Base-by-base conservation (phyloP, 2,113 vertebrate genomes). In the Catharus minimus region DNA sequence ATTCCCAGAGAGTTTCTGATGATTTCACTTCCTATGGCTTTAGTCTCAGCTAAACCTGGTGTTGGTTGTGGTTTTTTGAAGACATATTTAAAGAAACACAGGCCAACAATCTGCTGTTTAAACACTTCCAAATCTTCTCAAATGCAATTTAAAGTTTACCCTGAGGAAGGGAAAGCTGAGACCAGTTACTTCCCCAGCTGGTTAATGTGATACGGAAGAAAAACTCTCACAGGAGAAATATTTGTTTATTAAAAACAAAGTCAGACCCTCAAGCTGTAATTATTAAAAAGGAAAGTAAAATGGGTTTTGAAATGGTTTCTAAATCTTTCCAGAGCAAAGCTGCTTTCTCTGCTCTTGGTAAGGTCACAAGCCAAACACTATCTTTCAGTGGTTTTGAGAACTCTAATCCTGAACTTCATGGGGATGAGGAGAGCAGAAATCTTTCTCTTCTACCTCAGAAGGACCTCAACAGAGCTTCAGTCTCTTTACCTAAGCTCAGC, bases 191-290 rank as follows among this genome's bases (percentile, higher is more conserved):
- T 86, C 69, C 79, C 44, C 57, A 82, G 86, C 27, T 89, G 61
- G 62, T 39, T 89, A 44, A 90, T 71, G 56, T 75, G 65, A 79
- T 78, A 64, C 1, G 14, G 66, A 86, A 90, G 15, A 52, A 93
- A 83, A 60, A 58, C 16, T 53, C 90, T 81, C 86, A 90, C 21
- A 28, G 39, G 82, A 94, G 47, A 95, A 81, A 77, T 80, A 89
- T 60, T 91, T 95, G 72, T 93, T 93, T 95, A 89, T 93, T 72
- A 89, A 94, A 89, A 81, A 52, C 49, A 58, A 56, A 95, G 62
- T 53, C 64, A 87, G 50, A 71, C 46, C 65, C 72, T 80, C 39
- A 85, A 88, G 83, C 61, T 78, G 22, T 39, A 95, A 86, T 72
- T 85, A 78, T 69, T 57, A 60, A 84, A 90, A 58, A 88, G 10